Evolutionary conservation across 2,888 invertebrate genomes (phyloP).

Genomic region (Idaea straminata): DNA sequence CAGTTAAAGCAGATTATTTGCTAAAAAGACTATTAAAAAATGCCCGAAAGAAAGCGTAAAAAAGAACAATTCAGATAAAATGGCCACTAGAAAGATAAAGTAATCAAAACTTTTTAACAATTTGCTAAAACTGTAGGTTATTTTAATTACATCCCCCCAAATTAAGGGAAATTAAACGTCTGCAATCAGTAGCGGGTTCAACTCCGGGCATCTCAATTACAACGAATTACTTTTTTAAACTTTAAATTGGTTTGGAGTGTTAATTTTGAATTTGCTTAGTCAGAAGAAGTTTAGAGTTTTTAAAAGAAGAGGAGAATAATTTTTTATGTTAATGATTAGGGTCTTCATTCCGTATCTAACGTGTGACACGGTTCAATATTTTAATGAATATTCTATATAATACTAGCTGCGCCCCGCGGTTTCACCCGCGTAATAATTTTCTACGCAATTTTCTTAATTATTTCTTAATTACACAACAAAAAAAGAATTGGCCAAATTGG

Average conservation of each 20-base stretch:
- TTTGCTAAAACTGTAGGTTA: constrained; percentile 9
- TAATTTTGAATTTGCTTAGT: background rate
- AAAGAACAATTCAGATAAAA: background rate
- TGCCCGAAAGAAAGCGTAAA: no score
- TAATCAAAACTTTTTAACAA: constrained; percentile 19
- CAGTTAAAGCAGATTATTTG: no score
- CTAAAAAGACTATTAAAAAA: no score
- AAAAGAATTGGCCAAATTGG: no score
- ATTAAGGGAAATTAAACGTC: background rate
- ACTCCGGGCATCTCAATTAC: background rate
- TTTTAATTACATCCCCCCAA: background rate
- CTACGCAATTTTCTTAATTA: no score
- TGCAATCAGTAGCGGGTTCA: constrained; percentile 4
- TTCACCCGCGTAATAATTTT: no score
- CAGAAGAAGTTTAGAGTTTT: background rate
- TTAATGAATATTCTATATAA: no score
- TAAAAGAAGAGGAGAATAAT: background rate
- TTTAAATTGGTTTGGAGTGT: background rate
- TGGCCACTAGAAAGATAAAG: background rate
- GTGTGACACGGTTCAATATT: no score
- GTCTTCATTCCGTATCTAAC: no score
- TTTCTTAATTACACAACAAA: no score
- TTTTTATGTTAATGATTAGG: background rate
- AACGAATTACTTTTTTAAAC: background rate
- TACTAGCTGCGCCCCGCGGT: no score